Conservation (phyloP, 2,888 invertebrate genomes). For the Tetanocera ferruginea region DNA sequence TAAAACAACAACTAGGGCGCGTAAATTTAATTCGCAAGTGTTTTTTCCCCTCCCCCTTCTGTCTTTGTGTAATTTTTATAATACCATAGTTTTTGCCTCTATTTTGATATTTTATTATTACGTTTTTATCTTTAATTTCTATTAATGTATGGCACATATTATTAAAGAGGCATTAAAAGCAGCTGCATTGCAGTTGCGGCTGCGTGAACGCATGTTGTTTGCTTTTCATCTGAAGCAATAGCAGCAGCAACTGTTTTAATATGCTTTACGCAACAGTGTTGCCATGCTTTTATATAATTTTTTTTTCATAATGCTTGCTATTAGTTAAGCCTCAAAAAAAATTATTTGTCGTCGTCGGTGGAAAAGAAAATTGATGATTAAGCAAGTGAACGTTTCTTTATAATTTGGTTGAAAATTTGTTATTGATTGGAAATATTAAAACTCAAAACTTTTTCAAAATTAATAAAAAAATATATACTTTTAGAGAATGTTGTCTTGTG, state of each 20-base stretch:
- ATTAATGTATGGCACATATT: not conserved
- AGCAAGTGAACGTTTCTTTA: too few species aligned
- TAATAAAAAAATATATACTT: too few species aligned
- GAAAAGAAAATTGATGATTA: too few species aligned
- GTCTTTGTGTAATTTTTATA: not conserved
- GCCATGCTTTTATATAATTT: not conserved
- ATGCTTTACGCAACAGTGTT: not conserved
- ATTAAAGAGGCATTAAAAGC: not conserved
- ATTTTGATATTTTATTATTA: not conserved
- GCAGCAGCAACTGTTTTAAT: not conserved
- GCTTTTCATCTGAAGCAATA: not conserved
- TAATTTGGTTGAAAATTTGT: too few species aligned
- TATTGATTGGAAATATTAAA: too few species aligned
- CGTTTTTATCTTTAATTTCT: not conserved
- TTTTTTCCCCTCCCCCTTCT: not conserved
- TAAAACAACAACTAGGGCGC: constrained; percentile 11
- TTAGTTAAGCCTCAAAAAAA: too few species aligned
- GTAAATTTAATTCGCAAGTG: not conserved
- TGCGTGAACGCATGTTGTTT: not conserved
- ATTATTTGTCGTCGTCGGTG: too few species aligned
- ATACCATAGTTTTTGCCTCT: not conserved
- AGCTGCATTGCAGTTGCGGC: constrained; percentile 12
- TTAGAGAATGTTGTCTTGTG: too few species aligned
- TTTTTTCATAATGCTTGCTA: too few species aligned
- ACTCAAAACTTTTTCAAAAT: too few species aligned